phyloP scores from a whole-genome alignment of 37 sponge, comb jelly and placozoan species.

The Geodia barretti region DNA sequence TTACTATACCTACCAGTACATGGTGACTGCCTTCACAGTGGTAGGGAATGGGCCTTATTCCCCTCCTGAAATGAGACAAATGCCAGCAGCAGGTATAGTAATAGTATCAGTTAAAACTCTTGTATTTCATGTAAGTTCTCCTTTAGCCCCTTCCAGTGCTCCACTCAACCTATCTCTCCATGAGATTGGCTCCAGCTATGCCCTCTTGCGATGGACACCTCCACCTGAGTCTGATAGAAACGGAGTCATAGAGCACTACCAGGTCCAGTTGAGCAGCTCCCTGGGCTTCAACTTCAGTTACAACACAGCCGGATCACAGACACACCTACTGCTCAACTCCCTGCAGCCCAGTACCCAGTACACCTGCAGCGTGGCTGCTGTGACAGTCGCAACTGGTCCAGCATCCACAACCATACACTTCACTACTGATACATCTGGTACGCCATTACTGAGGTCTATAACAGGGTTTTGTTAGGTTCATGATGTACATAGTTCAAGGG shows the following conservation, averaged over 20 bases:
- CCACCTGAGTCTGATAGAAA: background rate
- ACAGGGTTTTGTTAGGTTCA: no score
- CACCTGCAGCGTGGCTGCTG: background rate
- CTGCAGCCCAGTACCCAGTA: background rate
- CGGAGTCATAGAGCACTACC: background rate
- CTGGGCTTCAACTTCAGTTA: background rate
- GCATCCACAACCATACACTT: background rate
- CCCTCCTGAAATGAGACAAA: background rate
- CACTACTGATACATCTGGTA: background rate
- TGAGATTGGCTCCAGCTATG: background rate
- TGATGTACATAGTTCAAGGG: no score
- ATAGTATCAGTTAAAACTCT: background rate
- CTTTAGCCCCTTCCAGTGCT: background rate
- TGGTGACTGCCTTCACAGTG: background rate
- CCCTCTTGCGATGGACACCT: background rate
- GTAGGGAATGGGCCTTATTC: background rate
- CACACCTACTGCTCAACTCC: background rate
- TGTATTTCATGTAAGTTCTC: background rate
- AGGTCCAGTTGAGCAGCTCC: background rate
- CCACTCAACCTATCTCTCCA: background rate
- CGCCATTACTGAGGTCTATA: no score
- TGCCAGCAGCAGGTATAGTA: background rate
- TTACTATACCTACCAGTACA: background rate
- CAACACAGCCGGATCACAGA: background rate
- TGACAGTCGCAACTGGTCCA: background rate